Evolutionary conservation across 2,888 invertebrate species (phyloP).

Genomic region (Drosophila tripunctata): DNA sequence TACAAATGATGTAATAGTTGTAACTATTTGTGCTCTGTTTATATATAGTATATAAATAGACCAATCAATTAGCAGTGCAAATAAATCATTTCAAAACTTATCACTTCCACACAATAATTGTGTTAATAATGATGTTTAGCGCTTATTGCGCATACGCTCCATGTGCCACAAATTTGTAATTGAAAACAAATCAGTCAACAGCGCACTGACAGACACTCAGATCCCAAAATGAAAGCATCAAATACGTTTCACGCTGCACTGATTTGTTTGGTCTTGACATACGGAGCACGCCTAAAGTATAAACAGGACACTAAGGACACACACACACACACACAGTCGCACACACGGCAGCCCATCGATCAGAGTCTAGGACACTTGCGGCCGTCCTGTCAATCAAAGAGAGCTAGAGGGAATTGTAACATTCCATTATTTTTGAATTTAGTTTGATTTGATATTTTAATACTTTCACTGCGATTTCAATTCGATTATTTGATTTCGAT

Average conservation of each 20-base stretch:
- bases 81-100: constrained; percentile 1
- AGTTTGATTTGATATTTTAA: constrained; percentile 11
- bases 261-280: constrained; percentile 46
- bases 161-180: constrained; percentile 28
- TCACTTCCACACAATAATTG: constrained; percentile 3
- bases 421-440: constrained; percentile 16
- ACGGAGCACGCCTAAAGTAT: constrained; percentile 10
- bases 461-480: constrained; percentile 24
- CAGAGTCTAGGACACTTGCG: constrained; percentile 61
- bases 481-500: constrained; percentile 7
- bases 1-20: too few species aligned
- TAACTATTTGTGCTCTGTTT: not conserved
- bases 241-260: constrained; percentile 55
- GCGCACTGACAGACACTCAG: constrained; percentile 12
- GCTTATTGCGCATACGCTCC: constrained; percentile 46
- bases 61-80: constrained; percentile 4
- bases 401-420: constrained; percentile 10
- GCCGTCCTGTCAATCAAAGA: constrained; percentile 21
- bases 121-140: constrained; percentile 1
- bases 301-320: constrained; percentile 23
- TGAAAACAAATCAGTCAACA: constrained; percentile 64
- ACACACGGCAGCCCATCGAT: constrained; percentile 49
- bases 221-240: constrained; percentile 35
- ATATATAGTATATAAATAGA: not conserved
- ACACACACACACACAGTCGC: constrained; percentile 35